These are phyloP conservation scores for Agrochola circellaris DNA, from an alignment of 2,888 invertebrate species.

Conservation along the genomic window DNA sequence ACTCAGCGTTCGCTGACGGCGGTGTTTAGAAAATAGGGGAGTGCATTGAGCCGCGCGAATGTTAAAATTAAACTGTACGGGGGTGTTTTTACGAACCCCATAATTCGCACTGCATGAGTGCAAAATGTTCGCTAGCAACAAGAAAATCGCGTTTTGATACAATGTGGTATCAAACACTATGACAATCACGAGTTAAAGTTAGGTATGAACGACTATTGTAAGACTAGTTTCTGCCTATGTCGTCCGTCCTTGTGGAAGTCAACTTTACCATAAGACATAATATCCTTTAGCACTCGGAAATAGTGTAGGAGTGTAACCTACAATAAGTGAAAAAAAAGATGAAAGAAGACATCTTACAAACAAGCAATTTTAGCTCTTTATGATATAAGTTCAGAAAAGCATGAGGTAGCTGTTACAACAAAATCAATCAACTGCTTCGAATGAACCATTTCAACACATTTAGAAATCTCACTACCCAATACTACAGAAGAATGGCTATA, in stretches of 20 bases:
- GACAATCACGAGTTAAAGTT: background rate
- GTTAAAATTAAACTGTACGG: slow-evolving; percentile 36
- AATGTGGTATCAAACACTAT: background rate
- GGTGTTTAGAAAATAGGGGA: slow-evolving; percentile 39
- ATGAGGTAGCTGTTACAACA: background rate
- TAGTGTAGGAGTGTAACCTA: background rate
- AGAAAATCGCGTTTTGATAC: background rate
- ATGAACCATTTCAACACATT: background rate
- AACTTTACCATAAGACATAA: too few species aligned
- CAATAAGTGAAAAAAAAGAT: too few species aligned
- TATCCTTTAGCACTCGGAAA: background rate
- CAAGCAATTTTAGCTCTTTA: background rate
- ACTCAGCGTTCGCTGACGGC: slow-evolving; percentile 25
- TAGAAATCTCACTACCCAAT: background rate
- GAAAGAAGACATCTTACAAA: too few species aligned
- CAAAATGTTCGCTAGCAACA: background rate
- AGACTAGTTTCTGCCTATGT: background rate
- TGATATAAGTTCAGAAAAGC: background rate
- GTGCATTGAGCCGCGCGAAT: slow-evolving; percentile 31
- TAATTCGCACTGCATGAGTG: background rate
- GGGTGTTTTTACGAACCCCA: slow-evolving; percentile 31
- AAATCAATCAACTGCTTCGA: background rate
- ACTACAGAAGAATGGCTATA: background rate
- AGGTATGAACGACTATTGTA: background rate
- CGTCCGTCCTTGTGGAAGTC: too few species aligned